Evolutionary conservation across 1,140 invertebrate species (phyloP).

Genomic region (Drosophila quadrilineata): DNA sequence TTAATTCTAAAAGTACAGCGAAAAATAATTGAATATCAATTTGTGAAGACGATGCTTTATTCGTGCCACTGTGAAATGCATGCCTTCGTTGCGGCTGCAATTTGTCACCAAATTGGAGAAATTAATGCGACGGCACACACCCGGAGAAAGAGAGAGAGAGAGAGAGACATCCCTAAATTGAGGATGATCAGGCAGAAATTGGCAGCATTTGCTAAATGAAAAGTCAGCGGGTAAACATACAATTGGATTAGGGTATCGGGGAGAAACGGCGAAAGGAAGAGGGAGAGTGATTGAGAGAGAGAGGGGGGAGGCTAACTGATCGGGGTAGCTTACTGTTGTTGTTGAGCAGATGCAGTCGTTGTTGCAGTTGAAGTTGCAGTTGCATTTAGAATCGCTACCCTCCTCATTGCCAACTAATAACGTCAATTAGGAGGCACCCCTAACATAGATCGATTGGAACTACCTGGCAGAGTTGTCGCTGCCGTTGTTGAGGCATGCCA

Average conservation of each 20-base stretch:
- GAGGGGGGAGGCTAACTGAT: background rate
- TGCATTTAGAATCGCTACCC: slow-evolving; percentile 3
- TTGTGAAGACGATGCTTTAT: no score
- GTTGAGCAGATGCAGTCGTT: slow-evolving; percentile 18
- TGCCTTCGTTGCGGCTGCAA: no score
- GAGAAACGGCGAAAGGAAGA: background rate
- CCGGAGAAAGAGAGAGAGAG: slow-evolving; percentile 22
- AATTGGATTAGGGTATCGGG: slow-evolving; percentile 62
- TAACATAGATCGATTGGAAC: slow-evolving; percentile 36
- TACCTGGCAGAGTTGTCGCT: slow-evolving; percentile 35
- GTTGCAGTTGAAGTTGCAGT: background rate
- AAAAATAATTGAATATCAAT: background rate
- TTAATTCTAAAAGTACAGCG: no score
- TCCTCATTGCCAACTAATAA: slow-evolving; percentile 50
- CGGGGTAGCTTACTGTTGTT: no score
- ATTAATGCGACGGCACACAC: slow-evolving; percentile 59
- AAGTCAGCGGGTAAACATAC: slow-evolving; percentile 47
- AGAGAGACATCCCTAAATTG: slow-evolving; percentile 13
- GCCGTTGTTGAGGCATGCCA: background rate
- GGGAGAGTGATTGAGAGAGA: background rate
- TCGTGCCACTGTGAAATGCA: no score
- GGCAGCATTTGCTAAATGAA: slow-evolving; percentile 26
- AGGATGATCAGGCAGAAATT: slow-evolving; percentile 40
- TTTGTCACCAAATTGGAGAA: slow-evolving; percentile 63
- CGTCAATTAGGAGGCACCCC: slow-evolving; percentile 58